Percentiles rank a stretch among this genome's conserved stretches.
These are phyloP conservation scores for Stegastes partitus DNA, from an alignment of 2,113 vertebrate species.

Conservation along the genomic window DNA sequence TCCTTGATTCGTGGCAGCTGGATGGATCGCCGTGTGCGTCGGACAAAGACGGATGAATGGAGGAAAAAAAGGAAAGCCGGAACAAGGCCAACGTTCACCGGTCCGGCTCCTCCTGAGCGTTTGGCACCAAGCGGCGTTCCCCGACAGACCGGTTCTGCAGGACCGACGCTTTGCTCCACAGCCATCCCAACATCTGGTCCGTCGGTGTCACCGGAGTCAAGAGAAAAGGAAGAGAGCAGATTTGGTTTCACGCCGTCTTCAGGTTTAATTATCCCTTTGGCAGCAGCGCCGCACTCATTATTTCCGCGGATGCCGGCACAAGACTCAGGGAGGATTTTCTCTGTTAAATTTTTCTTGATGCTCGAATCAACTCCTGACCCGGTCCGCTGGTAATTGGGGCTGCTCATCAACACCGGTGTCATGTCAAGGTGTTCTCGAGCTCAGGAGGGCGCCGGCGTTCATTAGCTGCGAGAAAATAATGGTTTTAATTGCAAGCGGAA, in stretches of 20 bases:
- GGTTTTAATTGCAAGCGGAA: constrained; percentile 11
- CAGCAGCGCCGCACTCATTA: constrained; percentile 39
- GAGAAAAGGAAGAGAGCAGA: neutral
- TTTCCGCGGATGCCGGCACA: constrained; percentile 27
- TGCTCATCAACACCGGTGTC: constrained; percentile 36
- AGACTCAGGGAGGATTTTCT: constrained; percentile 24
- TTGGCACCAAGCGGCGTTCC: constrained; percentile 41
- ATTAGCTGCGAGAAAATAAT: neutral
- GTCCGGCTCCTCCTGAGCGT: constrained; percentile 20
- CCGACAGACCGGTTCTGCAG: neutral
- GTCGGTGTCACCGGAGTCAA: constrained; percentile 16
- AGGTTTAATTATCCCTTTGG: constrained; percentile 51
- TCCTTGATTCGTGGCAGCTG: constrained; percentile 27
- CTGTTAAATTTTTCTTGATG: constrained; percentile 16
- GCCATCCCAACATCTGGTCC: constrained; percentile 11
- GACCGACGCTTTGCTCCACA: neutral
- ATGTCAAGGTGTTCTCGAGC: constrained; percentile 37
- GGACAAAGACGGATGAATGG: constrained; percentile 37
- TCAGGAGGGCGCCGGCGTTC: constrained; percentile 9
- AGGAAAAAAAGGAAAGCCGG: constrained; percentile 2
- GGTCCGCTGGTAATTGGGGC: constrained; percentile 39
- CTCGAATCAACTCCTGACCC: constrained; percentile 42
- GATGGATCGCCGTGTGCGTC: constrained; percentile 7
- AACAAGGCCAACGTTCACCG: neutral
- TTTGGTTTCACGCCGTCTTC: constrained; percentile 18